Percentiles rank a stretch among this genome's conserved stretches.
phyloP scores from a whole-genome alignment of 2,797 vertebrate species.

The Hipposideros larvatus region DNA sequence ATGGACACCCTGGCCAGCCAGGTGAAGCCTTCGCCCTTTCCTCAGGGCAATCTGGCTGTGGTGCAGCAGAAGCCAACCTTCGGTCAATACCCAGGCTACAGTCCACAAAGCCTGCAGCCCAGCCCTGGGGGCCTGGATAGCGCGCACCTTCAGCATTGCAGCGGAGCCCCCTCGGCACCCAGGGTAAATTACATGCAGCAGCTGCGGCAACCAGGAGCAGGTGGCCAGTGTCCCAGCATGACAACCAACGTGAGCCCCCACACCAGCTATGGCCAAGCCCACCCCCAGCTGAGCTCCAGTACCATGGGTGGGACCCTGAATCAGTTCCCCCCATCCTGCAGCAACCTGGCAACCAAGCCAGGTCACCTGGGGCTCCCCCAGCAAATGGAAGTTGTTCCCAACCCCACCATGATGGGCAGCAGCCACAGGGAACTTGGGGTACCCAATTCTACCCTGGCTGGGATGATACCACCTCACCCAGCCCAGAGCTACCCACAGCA shows the following conservation, averaged over 20 bases:
- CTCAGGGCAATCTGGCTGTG: constrained; percentile 92
- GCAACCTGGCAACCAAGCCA: constrained; percentile 83
- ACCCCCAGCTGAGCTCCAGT: constrained; percentile 87
- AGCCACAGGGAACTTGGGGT: constrained; percentile 85
- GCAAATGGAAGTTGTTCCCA: constrained; percentile 81
- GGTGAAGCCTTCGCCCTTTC: constrained; percentile 89
- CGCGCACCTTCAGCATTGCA: constrained; percentile 88
- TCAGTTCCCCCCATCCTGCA: constrained; percentile 88
- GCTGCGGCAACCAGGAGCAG: constrained; percentile 87
- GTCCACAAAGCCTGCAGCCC: constrained; percentile 88
- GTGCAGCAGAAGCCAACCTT: constrained; percentile 95
- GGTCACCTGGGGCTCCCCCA: constrained; percentile 85
- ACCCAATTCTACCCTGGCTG: constrained; percentile 83
- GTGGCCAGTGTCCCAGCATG: constrained; percentile 84
- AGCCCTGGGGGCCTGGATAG: constrained; percentile 87
- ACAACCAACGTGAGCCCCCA: constrained; percentile 89
- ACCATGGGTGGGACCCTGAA: constrained; percentile 86
- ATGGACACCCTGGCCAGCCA: constrained; percentile 90
- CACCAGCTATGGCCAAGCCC: constrained; percentile 90
- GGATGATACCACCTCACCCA: constrained; percentile 80
- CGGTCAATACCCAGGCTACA: constrained; percentile 90
- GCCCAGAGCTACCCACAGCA: constrained; percentile 89
- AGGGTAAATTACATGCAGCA: constrained; percentile 90
- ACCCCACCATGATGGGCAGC: constrained; percentile 81
- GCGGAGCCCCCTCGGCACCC: constrained; percentile 85